Conservation (phyloP, 2,113 vertebrate genomes). For the Calidris pygmaea region DNA sequence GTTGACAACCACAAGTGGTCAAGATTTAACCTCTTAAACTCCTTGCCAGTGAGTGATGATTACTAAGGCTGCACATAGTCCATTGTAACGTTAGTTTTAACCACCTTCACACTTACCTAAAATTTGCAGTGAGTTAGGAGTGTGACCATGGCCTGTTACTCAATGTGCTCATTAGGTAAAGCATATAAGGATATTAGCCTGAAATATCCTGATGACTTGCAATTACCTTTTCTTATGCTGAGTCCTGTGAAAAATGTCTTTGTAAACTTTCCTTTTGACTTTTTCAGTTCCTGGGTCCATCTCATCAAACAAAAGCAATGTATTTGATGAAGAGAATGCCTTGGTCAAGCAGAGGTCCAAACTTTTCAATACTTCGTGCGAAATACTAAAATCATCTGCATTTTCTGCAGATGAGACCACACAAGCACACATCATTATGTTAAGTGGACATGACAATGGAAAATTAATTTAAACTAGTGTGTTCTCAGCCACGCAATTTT, state of each 20-base stretch:
- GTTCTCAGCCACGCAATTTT: neutral
- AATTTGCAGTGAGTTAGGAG: neutral
- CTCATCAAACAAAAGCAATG: neutral
- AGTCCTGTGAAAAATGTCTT: neutral
- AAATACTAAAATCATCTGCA: neutral
- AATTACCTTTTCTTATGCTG: neutral
- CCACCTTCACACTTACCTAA: neutral
- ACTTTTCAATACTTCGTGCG: neutral
- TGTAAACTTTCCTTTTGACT: neutral
- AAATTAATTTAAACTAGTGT: slow-evolving; percentile 14
- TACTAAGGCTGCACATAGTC: neutral
- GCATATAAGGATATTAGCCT: neutral
- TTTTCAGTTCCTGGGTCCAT: neutral
- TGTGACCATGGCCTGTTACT: neutral
- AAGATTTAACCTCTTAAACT: neutral
- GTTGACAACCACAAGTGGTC: neutral
- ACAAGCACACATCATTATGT: neutral
- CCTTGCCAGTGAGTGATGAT: neutral
- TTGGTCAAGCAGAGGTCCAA: neutral
- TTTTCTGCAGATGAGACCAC: neutral
- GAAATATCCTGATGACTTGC: neutral
- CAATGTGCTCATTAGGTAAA: neutral
- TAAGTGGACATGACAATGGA: neutral
- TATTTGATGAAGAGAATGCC: neutral
- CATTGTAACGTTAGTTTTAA: neutral